Evolutionary conservation across 2,888 invertebrate genomes (phyloP), one percentile per base, ranked within the genome.

Genomic region (Cactoblastis cactorum): DNA sequence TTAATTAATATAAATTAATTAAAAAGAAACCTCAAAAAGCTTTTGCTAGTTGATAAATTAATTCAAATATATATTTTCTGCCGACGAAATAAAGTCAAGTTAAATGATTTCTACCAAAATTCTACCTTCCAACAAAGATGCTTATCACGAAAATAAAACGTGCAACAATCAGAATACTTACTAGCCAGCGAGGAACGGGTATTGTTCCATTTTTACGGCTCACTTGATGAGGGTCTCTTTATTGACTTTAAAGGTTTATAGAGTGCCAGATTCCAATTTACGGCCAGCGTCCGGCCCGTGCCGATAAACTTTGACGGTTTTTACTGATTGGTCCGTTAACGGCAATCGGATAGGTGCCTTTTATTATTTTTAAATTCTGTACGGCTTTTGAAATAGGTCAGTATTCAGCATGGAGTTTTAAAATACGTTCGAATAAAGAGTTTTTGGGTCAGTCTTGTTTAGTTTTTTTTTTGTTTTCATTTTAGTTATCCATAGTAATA

Each of bases 221-320:
- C 67, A 61, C 66, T 63, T 74, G 75, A 77, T 72, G 71, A 75
- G 71, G 74, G 78, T 71, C 67, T 59, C 63, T 78, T 80, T 83
- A 83, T 86, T 79, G 81, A 82, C 80, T 81, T 80, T 77, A 74
- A 79, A 77, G 73, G 78, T 80, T 80, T 78, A 80, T 77, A 62
- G 71, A 80, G 75, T 71, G 71, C 73, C 70, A 70, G 74, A 74
- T 77, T 80, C 69, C 78, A 76, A 79, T 83, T 77, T 80, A 77
- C 69, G 65, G 64, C 53, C 60, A 54, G 52, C 58, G 67, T 63
- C 67, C 63, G 67, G 66, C 62, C 56, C 47, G 58, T 51, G 54
- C 54, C 65, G 71, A 77, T 79, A 77, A 77, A 77, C 62, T 64
- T 71, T 67, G 63, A 67, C 63, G 65, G 62, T 67, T 65, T 69